Percentiles rank a stretch among this genome's conserved stretches.
Evolutionary conservation across 2,797 vertebrate genomes (phyloP).

Genomic region (Emydoidea blandingii): DNA sequence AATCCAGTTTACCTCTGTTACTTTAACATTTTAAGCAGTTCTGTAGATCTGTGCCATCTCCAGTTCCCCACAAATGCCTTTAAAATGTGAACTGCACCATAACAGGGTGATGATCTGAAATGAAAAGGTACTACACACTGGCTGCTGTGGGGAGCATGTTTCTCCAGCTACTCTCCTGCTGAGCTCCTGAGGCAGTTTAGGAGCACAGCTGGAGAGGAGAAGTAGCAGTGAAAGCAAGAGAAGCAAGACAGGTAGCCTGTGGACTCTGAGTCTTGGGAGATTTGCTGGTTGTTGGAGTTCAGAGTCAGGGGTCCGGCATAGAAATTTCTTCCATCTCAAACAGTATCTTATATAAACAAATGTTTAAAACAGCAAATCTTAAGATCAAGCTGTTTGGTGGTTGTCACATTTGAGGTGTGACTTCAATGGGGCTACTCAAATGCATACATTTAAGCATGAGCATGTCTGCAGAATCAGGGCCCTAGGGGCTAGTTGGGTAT

Average conservation of each 20-base stretch:
- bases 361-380: constrained; percentile 15
- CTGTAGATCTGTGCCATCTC: background rate
- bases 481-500: background rate
- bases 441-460: background rate
- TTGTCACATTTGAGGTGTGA: constrained; percentile 27
- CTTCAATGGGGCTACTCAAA: background rate
- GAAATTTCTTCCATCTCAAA: constrained; percentile 33
- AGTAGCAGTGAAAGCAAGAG: background rate
- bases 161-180: background rate
- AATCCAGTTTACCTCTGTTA: background rate
- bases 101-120: background rate
- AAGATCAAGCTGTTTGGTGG: constrained; percentile 42
- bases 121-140: background rate
- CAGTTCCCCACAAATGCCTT: background rate
- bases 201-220: constrained; percentile 4
- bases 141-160: background rate
- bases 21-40: background rate
- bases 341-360: constrained; percentile 36
- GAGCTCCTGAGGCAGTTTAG: background rate
- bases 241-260: background rate
- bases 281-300: background rate
- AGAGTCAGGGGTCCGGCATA: background rate
- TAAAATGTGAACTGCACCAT: background rate
- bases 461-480: background rate
- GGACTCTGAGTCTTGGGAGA: background rate